phyloP scores from a whole-genome alignment of 2,888 invertebrate genomes.

The Brassicogethes aeneus region DNA sequence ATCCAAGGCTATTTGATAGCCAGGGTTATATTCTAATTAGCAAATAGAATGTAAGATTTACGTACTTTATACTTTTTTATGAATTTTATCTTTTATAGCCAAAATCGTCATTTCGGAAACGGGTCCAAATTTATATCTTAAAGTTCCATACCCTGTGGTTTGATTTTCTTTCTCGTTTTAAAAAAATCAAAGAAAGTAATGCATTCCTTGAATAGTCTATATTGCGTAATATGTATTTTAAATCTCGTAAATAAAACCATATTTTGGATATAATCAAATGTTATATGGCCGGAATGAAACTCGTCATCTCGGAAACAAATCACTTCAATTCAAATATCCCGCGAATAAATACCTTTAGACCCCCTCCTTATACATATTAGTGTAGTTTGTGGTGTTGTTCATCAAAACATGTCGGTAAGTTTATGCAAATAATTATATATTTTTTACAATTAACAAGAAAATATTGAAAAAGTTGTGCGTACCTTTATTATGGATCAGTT shows the following conservation, averaged over 20 bases:
- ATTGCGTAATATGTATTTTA: neutral
- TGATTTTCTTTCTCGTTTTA: neutral
- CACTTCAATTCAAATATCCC: conserved; percentile 1
- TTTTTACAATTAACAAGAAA: neutral
- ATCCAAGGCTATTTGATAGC: conserved; percentile 1
- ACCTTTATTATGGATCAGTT: conserved; percentile 1
- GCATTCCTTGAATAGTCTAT: neutral
- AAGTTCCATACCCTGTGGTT: conserved; percentile 1
- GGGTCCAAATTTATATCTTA: conserved; percentile 1
- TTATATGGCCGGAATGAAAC: neutral
- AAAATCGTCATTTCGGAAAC: conserved; percentile 7
- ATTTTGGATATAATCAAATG: neutral
- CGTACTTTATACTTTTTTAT: neutral
- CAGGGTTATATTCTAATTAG: neutral
- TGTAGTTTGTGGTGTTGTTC: neutral
- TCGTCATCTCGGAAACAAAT: neutral
- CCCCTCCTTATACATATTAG: neutral
- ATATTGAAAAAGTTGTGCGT: neutral
- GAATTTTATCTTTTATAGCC: conserved; percentile 1
- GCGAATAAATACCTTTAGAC: too few relatives aligned
- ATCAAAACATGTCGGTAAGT: neutral
- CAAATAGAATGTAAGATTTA: neutral
- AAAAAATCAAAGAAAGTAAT: neutral
- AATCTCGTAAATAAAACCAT: neutral
- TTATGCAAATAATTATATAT: conserved; percentile 1